phyloP scores from a whole-genome alignment of 2,888 invertebrate species.

The Margaritifera margaritifera region DNA sequence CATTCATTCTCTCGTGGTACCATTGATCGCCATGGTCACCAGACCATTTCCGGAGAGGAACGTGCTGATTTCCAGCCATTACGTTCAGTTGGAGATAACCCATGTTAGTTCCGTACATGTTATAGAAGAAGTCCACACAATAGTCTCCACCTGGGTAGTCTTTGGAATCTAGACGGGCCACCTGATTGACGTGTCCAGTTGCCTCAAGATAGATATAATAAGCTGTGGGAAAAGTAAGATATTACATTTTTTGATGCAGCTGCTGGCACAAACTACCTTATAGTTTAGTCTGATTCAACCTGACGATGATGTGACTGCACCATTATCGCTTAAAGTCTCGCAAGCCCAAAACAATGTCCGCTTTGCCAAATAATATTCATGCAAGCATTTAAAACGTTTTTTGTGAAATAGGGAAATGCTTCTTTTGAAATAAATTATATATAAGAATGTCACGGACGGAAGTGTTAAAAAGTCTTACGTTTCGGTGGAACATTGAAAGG shows the following conservation, averaged over 20 bases:
- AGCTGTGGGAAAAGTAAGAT: constrained; percentile 32
- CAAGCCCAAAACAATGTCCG: no score
- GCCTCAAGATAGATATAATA: constrained; percentile 60
- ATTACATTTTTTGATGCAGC: not conserved
- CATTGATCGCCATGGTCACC: constrained; percentile 48
- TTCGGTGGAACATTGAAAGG: no score
- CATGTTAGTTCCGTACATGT: constrained; percentile 56
- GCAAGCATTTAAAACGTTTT: no score
- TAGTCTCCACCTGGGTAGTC: constrained; percentile 46
- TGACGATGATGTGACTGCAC: no score
- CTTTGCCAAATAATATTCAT: no score
- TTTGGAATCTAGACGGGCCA: constrained; percentile 42
- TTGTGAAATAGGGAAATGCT: no score
- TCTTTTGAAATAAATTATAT: no score
- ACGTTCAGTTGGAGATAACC: constrained; percentile 44
- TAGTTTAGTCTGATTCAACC: no score
- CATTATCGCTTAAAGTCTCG: no score
- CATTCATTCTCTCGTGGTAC: constrained; percentile 32
- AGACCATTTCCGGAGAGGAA: constrained; percentile 25
- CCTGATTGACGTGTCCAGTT: constrained; percentile 37
- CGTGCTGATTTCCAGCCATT: constrained; percentile 19
- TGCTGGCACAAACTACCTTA: no score
- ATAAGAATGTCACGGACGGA: no score
- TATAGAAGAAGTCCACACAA: constrained; percentile 56
- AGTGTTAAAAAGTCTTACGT: no score